Base-by-base conservation (phyloP, 2,888 invertebrate species). In the Idaea aversata region DNA sequence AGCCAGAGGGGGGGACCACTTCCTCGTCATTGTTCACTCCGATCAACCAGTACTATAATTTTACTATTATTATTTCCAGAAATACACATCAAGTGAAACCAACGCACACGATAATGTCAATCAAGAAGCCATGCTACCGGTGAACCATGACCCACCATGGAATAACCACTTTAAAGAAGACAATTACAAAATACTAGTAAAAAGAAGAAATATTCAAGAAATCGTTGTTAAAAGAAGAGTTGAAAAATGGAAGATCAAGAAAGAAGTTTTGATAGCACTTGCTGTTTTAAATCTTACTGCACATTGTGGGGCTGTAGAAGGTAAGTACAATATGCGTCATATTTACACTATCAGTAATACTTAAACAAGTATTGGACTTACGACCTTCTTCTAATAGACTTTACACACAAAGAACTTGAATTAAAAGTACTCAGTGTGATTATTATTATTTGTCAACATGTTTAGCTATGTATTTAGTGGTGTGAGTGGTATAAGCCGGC, bases 71-170 rank as follows among this genome's bases (percentile, higher is more conserved):
- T 61, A 16, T 38, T 67, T 70, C 62, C 77, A 78, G 77, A 15
- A 71, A 74, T 73, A 61, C 59, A 38, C 15, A 65, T 25, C 61
- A 63, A 73, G 79, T 71, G 63, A 65, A 62, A 61, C 5, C 35
- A 74, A 76, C 80, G 72, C 81, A 75, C 80, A 72, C 87, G 88
- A 78, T 87, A 25, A 91, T 91, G 91, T 88, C 87, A 80, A 66
- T 61, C 60, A 57, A 65, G 73, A 82, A 84, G 85, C 83, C 81
- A 92, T 92, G 92, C 86, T 87, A 82, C 73, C 85, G 88, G 91
- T 91, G 90, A 90, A 80, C 70, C 72, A 79, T 77, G 78, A 71
- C 72, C 71, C 64, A 71, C 74, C 72, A 78, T 72, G 70, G 78
- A 79, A 76, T 74, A 72, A 68, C 71, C 66, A 69, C 65, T 68